Conservation (phyloP, 2,113 vertebrate genomes). For the Syngnathus typhle region DNA sequence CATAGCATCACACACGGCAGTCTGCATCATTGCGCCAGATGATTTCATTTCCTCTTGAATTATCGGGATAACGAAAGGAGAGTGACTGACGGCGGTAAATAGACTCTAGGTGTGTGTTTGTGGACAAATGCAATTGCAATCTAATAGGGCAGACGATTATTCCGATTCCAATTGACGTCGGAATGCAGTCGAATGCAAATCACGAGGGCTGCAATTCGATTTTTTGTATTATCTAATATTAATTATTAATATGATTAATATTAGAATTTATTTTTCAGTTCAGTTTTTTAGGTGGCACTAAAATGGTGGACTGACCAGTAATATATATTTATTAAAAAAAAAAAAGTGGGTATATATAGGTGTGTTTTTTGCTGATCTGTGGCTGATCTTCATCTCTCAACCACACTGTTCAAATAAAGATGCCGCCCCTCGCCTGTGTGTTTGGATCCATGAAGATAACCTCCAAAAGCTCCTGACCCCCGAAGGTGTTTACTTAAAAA, state of each 20-base stretch:
- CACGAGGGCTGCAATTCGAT: no score
- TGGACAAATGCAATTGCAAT: constrained; percentile 12
- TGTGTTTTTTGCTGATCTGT: not conserved
- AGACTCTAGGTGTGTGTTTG: not conserved
- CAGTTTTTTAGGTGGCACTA: no score
- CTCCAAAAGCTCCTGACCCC: not conserved
- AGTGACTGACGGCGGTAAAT: constrained; percentile 20
- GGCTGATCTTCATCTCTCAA: not conserved
- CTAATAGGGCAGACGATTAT: not conserved
- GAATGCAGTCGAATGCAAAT: no score
- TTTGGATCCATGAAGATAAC: not conserved
- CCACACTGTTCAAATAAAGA: constrained; percentile 3
- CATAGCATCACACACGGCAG: constrained; percentile 52
- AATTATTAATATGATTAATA: no score
- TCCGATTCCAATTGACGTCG: constrained; percentile 13
- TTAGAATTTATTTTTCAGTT: no score
- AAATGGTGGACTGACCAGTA: no score
- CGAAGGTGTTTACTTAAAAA: not conserved
- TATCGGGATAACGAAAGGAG: constrained; percentile 53
- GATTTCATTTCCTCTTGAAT: constrained; percentile 60
- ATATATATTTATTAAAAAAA: no score
- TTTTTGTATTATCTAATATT: no score
- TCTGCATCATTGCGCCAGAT: constrained; percentile 58
- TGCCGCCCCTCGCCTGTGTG: not conserved
- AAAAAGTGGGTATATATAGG: no score